phyloP scores from a whole-genome alignment of 2,113 vertebrate species.

The Mastomys coucha region DNA sequence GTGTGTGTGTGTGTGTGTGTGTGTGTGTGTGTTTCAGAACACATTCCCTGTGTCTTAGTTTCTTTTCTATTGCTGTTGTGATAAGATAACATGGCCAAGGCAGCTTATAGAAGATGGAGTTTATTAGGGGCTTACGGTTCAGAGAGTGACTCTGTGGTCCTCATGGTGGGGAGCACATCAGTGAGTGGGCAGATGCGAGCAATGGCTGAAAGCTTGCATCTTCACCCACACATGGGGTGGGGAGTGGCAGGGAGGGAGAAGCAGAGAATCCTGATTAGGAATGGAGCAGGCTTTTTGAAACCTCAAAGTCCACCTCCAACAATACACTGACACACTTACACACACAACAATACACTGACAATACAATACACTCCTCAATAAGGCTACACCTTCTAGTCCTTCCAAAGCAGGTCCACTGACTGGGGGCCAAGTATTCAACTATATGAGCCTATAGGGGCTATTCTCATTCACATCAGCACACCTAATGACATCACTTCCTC shows the following conservation, averaged over 20 bases:
- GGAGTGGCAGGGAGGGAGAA: neutral
- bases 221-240: neutral
- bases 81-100: too few species aligned
- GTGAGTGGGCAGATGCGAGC: neutral
- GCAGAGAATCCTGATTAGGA: neutral
- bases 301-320: neutral
- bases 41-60: neutral
- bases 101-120: neutral
- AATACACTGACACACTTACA: neutral
- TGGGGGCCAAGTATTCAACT: neutral
- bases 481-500: neutral
- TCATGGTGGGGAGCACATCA: neutral
- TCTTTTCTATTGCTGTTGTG: neutral
- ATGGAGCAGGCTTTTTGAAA: neutral
- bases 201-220: neutral
- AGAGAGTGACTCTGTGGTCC: neutral
- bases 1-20: too few species aligned
- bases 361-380: too few species aligned
- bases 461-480: neutral
- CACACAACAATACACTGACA: neutral
- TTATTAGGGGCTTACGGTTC: neutral
- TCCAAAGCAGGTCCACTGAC: neutral
- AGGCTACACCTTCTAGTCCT: neutral
- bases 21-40: neutral
- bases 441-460: neutral